Evolutionary conservation across 2,888 invertebrate species (phyloP).

Genomic region (Ethmia dodecea): DNA sequence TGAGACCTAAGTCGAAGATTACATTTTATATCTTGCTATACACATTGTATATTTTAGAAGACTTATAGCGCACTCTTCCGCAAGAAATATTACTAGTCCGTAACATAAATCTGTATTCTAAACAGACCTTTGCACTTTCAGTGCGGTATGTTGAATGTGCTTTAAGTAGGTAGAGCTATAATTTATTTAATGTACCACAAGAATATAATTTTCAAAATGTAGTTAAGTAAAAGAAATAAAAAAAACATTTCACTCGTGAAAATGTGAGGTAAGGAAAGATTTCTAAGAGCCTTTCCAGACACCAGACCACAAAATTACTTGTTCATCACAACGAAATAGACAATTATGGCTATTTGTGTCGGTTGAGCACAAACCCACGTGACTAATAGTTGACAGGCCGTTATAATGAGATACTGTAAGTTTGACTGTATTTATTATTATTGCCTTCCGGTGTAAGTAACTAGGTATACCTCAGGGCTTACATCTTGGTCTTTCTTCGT

Average conservation of each 20-base stretch:
- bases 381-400: constrained; percentile 3
- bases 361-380: constrained; percentile 1
- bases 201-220: too few species aligned
- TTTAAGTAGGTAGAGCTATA: too few species aligned
- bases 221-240: too few species aligned
- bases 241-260: too few species aligned
- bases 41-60: too few species aligned
- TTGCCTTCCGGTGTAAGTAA: not conserved
- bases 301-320: constrained; percentile 8
- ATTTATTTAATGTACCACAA: too few species aligned
- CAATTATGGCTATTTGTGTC: constrained; percentile 5
- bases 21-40: constrained; percentile 19
- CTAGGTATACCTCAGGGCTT: constrained; percentile 1
- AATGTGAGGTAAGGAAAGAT: too few species aligned
- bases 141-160: too few species aligned
- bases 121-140: too few species aligned
- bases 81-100: too few species aligned
- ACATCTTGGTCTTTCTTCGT: constrained; percentile 1
- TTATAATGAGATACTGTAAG: not conserved
- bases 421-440: not conserved
- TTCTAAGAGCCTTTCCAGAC: constrained; percentile 1
- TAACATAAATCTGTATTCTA: too few species aligned
- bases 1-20: constrained; percentile 33
- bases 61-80: too few species aligned
- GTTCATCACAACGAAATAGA: not conserved